phyloP scores from a whole-genome alignment of 1,140 invertebrate genomes.

The Pseudomyrmex concolor region DNA sequence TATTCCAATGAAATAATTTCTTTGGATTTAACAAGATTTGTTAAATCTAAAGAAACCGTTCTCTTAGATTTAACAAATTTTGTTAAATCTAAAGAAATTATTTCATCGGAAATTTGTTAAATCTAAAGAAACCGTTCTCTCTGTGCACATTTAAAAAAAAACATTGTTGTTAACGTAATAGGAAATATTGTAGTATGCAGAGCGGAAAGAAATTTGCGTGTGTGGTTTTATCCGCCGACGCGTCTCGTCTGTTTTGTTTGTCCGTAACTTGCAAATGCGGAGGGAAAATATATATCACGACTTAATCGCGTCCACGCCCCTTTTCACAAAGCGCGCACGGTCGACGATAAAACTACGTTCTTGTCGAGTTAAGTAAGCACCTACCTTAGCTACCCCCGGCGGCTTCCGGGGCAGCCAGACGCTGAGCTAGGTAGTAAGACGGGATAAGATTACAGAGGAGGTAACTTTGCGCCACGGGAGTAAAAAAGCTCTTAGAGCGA shows the following conservation, averaged over 20 bases:
- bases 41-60: no score
- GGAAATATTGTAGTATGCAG: not conserved
- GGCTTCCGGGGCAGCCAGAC: constrained; percentile 31
- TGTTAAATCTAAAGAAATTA: no score
- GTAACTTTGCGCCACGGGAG: constrained; percentile 46
- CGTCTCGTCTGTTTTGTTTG: not conserved
- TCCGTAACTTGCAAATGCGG: constrained; percentile 30
- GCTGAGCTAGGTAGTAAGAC: constrained; percentile 39
- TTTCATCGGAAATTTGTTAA: no score
- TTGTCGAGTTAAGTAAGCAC: constrained; percentile 49
- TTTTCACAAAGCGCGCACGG: constrained; percentile 29
- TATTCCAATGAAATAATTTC: no score
- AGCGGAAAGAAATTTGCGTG: constrained; percentile 18
- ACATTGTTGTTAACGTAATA: not conserved
- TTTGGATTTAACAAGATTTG: no score
- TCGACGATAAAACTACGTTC: constrained; percentile 51
- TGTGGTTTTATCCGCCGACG: not conserved
- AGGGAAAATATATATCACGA: constrained; percentile 37
- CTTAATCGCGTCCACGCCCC: constrained; percentile 44
- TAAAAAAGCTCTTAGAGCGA: constrained; percentile 61
- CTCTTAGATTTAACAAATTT: no score
- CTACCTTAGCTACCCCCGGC: constrained; percentile 19
- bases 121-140: no score
- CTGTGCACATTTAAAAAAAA: not conserved
- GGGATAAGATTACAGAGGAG: constrained; percentile 56